A percentile compares a stretch with the other conserved stretches of the same genome.
phyloP scores from a whole-genome alignment of 1,140 invertebrate species.

The Meteorus sp. region DNA sequence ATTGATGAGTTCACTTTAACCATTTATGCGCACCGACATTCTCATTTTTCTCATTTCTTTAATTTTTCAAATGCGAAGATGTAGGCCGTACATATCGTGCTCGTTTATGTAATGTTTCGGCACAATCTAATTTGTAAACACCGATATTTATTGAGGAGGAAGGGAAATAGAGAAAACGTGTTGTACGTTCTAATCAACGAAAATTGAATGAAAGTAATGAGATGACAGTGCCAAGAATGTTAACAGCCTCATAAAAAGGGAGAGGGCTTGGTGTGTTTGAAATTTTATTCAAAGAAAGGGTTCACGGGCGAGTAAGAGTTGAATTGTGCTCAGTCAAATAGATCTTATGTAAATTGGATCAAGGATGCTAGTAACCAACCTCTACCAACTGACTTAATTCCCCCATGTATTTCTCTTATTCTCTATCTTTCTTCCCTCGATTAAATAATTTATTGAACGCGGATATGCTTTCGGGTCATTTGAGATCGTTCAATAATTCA shows the following conservation, averaged over 20 bases:
- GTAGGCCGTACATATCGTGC: too few relatives aligned
- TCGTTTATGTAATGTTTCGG: too few relatives aligned
- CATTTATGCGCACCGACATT: conserved; percentile 27
- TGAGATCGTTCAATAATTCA: conserved; percentile 34
- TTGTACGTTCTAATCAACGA: conserved; percentile 12
- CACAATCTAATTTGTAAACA: too few relatives aligned
- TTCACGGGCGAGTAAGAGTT: not conserved
- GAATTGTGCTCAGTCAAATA: not conserved
- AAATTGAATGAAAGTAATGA: not conserved
- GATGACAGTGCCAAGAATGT: too few relatives aligned
- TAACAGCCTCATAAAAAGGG: too few relatives aligned
- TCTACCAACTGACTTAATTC: not conserved
- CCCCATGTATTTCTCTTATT: too few relatives aligned
- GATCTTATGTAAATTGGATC: conserved; percentile 34
- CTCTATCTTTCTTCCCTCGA: conserved; percentile 10
- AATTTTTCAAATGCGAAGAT: too few relatives aligned
- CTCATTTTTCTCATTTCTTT: conserved; percentile 10
- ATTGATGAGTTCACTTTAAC: conserved; percentile 51
- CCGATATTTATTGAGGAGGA: too few relatives aligned
- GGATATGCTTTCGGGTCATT: conserved; percentile 30
- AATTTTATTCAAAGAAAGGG: not conserved
- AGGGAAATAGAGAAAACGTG: too few relatives aligned
- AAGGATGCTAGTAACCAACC: conserved; percentile 20
- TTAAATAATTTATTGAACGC: conserved; percentile 34
- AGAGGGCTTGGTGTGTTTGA: not conserved